Conservation (phyloP, 2,888 invertebrate species). For the Calliscelio sp. region DNA sequence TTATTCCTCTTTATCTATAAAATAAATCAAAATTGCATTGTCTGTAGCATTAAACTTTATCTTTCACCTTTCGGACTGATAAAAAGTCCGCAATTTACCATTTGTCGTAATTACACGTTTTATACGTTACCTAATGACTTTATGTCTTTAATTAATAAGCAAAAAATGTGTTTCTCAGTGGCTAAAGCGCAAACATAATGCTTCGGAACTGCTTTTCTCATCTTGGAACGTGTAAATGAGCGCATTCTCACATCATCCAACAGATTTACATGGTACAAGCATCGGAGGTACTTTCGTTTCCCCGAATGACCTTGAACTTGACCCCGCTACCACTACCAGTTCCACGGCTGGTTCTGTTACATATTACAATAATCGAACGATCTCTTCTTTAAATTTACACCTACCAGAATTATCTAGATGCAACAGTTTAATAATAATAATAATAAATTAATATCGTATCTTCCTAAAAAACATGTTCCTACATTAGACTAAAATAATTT, state of each 20-base stretch:
- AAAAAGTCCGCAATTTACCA: conserved; percentile 16
- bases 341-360: conserved; percentile 24
- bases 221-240: conserved; percentile 26
- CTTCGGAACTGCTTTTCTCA: neutral
- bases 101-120: conserved; percentile 12
- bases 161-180: conserved; percentile 39
- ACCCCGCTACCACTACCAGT: conserved; percentile 48
- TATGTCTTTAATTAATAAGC: conserved; percentile 42
- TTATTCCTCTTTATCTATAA: conserved; percentile 2
- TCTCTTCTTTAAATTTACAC: conserved; percentile 9
- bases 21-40: conserved; percentile 1
- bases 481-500: no score
- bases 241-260: conserved; percentile 40
- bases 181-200: conserved; percentile 16
- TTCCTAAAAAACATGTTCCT: no score
- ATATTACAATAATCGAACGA: neutral
- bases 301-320: conserved; percentile 74
- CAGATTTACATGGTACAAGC: conserved; percentile 32
- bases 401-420: neutral
- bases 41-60: conserved; percentile 6
- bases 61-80: neutral
- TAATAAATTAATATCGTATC: no score
- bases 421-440: no score
- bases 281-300: conserved; percentile 72
- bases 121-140: conserved; percentile 14